A percentile compares a stretch with the other conserved stretches of the same genome.
Evolutionary conservation across 53 echinoderm and acorn worm species (phyloP).

Genomic region (Arbacia lixula): DNA sequence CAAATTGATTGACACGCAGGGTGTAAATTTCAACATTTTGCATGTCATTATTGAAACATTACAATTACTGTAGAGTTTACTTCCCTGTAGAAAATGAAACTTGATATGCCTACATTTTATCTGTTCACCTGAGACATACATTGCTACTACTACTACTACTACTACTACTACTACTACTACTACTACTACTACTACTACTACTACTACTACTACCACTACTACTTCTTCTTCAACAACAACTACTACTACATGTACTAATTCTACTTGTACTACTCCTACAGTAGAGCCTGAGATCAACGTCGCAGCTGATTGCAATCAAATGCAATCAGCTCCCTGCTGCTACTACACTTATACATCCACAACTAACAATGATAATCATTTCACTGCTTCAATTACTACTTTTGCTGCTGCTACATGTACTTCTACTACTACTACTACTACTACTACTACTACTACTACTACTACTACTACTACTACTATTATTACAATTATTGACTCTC

Average conservation of each 20-base stretch:
- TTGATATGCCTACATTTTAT: not conserved
- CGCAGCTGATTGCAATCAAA: too few species aligned
- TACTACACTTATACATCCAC: not conserved
- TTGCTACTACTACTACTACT: not conserved
- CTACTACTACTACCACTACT: not conserved
- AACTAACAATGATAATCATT: not conserved
- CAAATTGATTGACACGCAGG: too few species aligned
- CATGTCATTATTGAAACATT: too few species aligned
- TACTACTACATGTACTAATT: slow-evolving; percentile 14
- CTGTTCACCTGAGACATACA: not conserved
- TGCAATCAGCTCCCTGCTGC: not conserved
- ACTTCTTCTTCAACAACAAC: not conserved
- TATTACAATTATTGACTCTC: not conserved
- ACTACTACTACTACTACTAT: slow-evolving; percentile 38
- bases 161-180: not conserved
- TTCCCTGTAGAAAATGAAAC: too few species aligned
- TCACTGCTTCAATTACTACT: not conserved
- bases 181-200: not conserved
- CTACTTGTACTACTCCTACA: slow-evolving; percentile 13
- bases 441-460: slow-evolving; percentile 11
- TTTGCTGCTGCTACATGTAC: not conserved
- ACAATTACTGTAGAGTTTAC: too few species aligned
- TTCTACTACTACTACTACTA: slow-evolving; percentile 19
- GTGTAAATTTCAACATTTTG: too few species aligned
- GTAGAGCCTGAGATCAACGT: too few species aligned